phyloP scores from a whole-genome alignment of 2,797 vertebrate genomes.

The Decapterus maruadsi region DNA sequence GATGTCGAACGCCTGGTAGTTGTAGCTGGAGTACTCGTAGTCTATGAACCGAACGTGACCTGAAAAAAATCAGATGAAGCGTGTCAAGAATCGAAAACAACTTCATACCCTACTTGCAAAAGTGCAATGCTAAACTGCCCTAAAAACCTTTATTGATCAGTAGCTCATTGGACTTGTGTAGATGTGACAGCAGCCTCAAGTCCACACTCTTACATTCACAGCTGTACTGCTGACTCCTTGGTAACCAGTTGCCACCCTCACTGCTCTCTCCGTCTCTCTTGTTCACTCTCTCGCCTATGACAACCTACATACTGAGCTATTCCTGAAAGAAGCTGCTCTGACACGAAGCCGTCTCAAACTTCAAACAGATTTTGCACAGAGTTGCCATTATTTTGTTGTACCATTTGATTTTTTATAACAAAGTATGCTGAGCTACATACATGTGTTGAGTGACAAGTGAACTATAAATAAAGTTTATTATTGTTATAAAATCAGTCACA shows the following conservation, averaged over 20 bases:
- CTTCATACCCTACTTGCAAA: not conserved
- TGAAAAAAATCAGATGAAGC: conserved; percentile 52
- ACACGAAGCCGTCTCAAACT: no score
- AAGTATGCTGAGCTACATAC: no score
- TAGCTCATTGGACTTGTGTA: not conserved
- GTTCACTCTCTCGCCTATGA: not conserved
- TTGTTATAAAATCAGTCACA: no score
- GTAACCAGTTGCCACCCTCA: not conserved
- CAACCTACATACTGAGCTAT: no score
- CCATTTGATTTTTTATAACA: no score
- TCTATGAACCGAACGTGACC: conserved; percentile 94
- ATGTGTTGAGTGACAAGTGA: no score
- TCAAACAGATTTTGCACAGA: no score
- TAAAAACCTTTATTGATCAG: not conserved
- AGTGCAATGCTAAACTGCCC: not conserved
- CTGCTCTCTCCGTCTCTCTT: not conserved
- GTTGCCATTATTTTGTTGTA: no score
- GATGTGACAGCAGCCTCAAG: no score
- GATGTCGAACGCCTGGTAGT: conserved; percentile 98
- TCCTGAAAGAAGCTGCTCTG: no score
- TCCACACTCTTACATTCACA: not conserved
- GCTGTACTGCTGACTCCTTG: not conserved
- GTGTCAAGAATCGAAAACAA: not conserved
- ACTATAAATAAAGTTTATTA: no score
- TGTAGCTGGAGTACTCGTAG: conserved; percentile 97